Base-by-base conservation (phyloP, 2,113 vertebrate genomes). In the Pavo muticus region DNA sequence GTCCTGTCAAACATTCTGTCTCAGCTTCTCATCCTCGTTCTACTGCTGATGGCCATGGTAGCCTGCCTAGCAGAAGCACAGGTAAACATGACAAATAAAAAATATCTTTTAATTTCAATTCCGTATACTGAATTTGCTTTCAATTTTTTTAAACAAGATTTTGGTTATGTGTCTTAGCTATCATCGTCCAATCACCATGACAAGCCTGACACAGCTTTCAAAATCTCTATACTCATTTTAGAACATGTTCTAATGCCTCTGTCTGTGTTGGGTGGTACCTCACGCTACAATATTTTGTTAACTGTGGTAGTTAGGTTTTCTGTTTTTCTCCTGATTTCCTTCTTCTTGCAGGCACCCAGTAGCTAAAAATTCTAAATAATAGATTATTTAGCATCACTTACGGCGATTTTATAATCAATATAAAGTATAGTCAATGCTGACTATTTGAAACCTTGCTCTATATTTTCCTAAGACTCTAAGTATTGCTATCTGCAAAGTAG, bases 1-100 rank as follows among this genome's bases (percentile, higher is more conserved):
- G 83, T 82, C 90, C 95, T 74, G 3, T 80, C 60, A 91, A 84
- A 67, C 88, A 39, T 50, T 91, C 92, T 88, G 86, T 94, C 65
- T 83, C 84, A 20, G 82, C 80, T 91, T 64, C 94, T 84, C 57
- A 19, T 30, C 90, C 88, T 87, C 67, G 71, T 73, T 81, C 91
- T 56, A 57, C 48, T 72, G 90, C 83, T 54, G 88, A 39, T 63
- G 35, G 69, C 72, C 85, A 10, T 21, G 72, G 70, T 83, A 85
- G 48, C 68, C 25, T 69, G 57, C 32, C 82, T 91, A 73, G 84
- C 56, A 57, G 68, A 44, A 93, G 56, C 48, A 94, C 93, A 97
- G 97, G 97, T 98, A 97, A 97, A 70, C 93, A 91, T n/a, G 13
- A 84, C 18, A 84, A 81, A 23, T 83, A 42, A 71, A 90, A 40